Percentiles rank a stretch among this genome's conserved stretches.
Evolutionary conservation across 2,113 vertebrate genomes (phyloP).

Genomic region (Ornithorhynchus anatinus): DNA sequence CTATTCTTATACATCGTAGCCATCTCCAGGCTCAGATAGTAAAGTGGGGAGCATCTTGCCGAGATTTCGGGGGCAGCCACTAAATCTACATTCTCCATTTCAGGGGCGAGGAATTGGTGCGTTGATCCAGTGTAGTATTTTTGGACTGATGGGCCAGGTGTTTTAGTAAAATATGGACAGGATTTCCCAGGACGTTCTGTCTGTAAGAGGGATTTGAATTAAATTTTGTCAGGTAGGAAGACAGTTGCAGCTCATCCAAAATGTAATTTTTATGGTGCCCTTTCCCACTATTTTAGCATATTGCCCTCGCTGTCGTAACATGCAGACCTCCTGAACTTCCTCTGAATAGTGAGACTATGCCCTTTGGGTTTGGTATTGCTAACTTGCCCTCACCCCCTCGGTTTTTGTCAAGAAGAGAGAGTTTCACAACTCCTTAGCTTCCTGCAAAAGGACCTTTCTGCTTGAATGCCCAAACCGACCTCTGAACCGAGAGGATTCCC

Average conservation of each 20-base stretch:
- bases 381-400: not conserved
- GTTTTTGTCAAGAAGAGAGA: not conserved
- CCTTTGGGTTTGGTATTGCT: not conserved
- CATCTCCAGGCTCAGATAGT: slow-evolving; percentile 46
- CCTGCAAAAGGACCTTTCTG: not conserved
- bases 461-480: not conserved
- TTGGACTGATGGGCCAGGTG: slow-evolving; percentile 20
- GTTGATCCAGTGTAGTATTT: slow-evolving; percentile 10
- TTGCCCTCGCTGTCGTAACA: not conserved
- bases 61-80: slow-evolving; percentile 14
- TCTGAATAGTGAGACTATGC: not conserved
- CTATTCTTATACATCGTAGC: slow-evolving; percentile 68
- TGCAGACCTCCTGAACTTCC: not conserved
- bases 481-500: too few relatives aligned
- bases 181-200: slow-evolving; percentile 11
- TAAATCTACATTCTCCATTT: slow-evolving; percentile 17
- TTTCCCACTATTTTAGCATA: not conserved
- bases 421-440: slow-evolving; percentile 20
- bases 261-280: not conserved
- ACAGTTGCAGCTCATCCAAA: not conserved
- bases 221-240: not conserved
- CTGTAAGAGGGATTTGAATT: slow-evolving; percentile 1
- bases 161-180: slow-evolving; percentile 24
- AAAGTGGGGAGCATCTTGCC: slow-evolving; percentile 26
- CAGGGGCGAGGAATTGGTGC: slow-evolving; percentile 37